Conservation (phyloP, 2,113 vertebrate genomes). For the Microtus richardsoni region DNA sequence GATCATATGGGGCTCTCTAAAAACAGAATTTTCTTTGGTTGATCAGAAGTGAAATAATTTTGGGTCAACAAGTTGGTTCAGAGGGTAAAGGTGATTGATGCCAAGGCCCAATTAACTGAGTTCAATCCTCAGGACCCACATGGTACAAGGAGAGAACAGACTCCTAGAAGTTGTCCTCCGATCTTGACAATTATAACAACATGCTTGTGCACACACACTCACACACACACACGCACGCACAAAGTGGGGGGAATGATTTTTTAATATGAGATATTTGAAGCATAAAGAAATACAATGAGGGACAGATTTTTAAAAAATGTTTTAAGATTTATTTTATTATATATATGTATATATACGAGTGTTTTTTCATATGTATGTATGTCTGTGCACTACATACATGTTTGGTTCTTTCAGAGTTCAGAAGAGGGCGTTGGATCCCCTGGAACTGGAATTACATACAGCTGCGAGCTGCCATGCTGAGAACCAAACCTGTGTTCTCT, state of each 20-base stretch:
- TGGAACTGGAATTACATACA: background rate
- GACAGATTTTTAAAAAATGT: background rate
- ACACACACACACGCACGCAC: background rate
- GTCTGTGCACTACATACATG: background rate
- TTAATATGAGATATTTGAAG: conserved; percentile 13
- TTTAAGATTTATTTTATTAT: background rate
- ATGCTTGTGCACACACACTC: background rate
- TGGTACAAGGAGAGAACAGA: background rate
- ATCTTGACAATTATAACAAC: background rate
- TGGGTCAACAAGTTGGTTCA: background rate
- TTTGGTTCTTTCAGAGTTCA: background rate
- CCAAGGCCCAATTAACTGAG: background rate
- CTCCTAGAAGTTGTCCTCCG: background rate
- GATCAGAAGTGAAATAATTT: background rate
- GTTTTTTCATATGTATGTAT: background rate
- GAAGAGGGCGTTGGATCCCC: background rate
- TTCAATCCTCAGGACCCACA: background rate
- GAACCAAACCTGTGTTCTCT: background rate
- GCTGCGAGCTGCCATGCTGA: background rate
- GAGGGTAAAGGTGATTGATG: background rate
- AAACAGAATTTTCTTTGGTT: conserved; percentile 15
- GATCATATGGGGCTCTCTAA: background rate
- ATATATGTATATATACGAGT: background rate
- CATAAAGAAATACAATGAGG: background rate
- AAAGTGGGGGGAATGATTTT: background rate